Conservation (phyloP, 2,113 vertebrate genomes). For the Lates calcarifer region DNA sequence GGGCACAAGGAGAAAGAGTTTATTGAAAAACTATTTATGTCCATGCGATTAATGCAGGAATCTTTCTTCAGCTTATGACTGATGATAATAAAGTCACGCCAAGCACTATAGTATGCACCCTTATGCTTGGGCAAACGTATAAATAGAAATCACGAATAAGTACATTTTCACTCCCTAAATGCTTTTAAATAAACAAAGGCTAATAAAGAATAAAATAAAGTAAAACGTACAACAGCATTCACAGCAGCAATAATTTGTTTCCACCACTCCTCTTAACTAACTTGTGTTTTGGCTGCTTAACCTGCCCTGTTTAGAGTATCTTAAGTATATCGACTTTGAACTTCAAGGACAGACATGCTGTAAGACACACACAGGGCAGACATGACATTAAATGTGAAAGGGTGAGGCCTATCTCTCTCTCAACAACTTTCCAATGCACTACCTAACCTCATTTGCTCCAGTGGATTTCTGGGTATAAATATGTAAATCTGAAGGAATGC, state of each 20-base stretch:
- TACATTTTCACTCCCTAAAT: neutral
- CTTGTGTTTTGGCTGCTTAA: neutral
- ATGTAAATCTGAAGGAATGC: neutral
- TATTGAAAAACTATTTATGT: slow-evolving; percentile 68
- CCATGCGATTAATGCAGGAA: slow-evolving; percentile 58
- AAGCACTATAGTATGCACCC: slow-evolving; percentile 9
- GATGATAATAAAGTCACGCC: slow-evolving; percentile 42
- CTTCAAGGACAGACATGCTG: slow-evolving; percentile 5
- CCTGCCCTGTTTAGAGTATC: neutral
- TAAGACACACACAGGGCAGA: neutral
- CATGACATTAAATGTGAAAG: neutral
- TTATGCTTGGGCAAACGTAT: slow-evolving; percentile 4
- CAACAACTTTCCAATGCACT: neutral
- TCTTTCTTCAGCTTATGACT: slow-evolving; percentile 43
- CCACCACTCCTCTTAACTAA: neutral
- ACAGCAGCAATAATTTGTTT: slow-evolving; percentile 1
- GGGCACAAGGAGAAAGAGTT: slow-evolving; percentile 58
- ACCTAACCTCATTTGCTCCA: neutral
- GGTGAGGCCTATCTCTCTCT: neutral
- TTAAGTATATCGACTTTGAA: neutral
- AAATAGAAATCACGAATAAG: neutral
- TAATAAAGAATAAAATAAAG: slow-evolving; percentile 5
- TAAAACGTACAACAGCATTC: neutral
- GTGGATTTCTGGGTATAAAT: slow-evolving; percentile 15
- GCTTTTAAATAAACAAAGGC: slow-evolving; percentile 19